Evolutionary conservation across 2,888 invertebrate genomes (phyloP).

Genomic region (Parelbella ahira): DNA sequence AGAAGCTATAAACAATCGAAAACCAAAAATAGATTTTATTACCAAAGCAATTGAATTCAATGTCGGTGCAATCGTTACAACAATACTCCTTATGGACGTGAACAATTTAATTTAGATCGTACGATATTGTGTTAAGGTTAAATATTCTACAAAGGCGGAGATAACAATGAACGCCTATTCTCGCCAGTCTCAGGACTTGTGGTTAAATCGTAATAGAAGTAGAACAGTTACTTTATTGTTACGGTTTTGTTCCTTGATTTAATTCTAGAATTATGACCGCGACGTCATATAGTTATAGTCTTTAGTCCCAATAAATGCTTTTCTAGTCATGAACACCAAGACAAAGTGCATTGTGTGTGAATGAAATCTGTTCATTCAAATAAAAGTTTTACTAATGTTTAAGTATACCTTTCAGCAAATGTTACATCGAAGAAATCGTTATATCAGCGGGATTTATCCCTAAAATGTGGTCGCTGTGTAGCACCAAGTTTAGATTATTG

Average conservation of each 20-base stretch:
- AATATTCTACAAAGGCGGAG: slow-evolving; percentile 39
- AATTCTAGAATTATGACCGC: slow-evolving; percentile 21
- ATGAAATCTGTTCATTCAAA: too few species aligned
- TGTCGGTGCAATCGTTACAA: slow-evolving; percentile 52
- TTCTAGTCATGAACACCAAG: too few species aligned
- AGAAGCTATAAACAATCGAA: slow-evolving; percentile 62
- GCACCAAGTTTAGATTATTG: too few species aligned
- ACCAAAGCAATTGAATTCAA: slow-evolving; percentile 66
- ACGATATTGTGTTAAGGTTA: slow-evolving; percentile 43
- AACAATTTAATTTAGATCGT: slow-evolving; percentile 46
- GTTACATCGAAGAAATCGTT: too few species aligned
- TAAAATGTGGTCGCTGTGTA: too few species aligned
- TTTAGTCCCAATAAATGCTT: too few species aligned
- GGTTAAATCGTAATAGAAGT: slow-evolving; percentile 40
- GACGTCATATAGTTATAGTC: slow-evolving; percentile 7
- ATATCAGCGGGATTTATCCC: too few species aligned
- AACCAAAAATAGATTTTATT: slow-evolving; percentile 70
- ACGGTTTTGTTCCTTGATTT: slow-evolving; percentile 22
- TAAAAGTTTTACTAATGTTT: too few species aligned
- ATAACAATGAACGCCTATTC: slow-evolving; percentile 33
- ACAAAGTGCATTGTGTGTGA: too few species aligned
- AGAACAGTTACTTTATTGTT: slow-evolving; percentile 26
- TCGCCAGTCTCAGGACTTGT: slow-evolving; percentile 41
- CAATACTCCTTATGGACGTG: slow-evolving; percentile 49
- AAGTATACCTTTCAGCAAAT: too few species aligned